Evolutionary conservation across 2,113 vertebrate species (phyloP), one percentile per base, ranked within the genome.

Genomic region (Circaetus gallicus): DNA sequence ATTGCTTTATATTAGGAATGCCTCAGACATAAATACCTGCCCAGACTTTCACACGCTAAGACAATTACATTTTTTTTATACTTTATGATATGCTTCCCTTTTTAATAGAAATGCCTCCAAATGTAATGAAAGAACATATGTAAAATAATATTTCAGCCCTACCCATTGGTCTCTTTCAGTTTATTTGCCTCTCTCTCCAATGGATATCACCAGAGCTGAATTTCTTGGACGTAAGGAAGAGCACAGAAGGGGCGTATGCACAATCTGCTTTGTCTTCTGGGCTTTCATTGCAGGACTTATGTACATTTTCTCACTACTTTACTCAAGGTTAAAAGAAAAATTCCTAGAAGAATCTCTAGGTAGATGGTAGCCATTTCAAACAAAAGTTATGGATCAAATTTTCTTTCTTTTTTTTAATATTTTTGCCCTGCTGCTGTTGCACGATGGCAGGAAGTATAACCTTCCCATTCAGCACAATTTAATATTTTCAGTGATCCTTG

Each of bases 361-460:
- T 72, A 76, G 17, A 55, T 8, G 7, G 22, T 20, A 85, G 2
- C 6, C 1, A 31, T 92, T 91, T 85, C 7, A 79, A 21, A 4
- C 3, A 53, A 82, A 80, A 74, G 2, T n/a, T 78, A 67, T 31
- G 12, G 13, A 50, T 45, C 8, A 83, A 20, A 25, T 53, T 70
- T 70, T 43, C 1, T 43, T 58, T 56, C 0, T 2, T 40, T 56
- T 24, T 32, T 31, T 6, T 6, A 11, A 9, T 6, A 34, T 9
- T 49, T 34, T 38, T 24, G 11, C 3, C 4, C 15, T 74, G 11
- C 5, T 86, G 16, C 19, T 84, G 14, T n/a, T 77, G 14, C 12
- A 43, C 1, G 5, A 13, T 67, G 12, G 26, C 50, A 65, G 36
- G 40, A 93, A 85, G 50, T 52, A 70, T 8, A 92, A 55, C 28